Base-by-base conservation (phyloP, 2,113 vertebrate genomes). In the Pachyramphus minor region DNA sequence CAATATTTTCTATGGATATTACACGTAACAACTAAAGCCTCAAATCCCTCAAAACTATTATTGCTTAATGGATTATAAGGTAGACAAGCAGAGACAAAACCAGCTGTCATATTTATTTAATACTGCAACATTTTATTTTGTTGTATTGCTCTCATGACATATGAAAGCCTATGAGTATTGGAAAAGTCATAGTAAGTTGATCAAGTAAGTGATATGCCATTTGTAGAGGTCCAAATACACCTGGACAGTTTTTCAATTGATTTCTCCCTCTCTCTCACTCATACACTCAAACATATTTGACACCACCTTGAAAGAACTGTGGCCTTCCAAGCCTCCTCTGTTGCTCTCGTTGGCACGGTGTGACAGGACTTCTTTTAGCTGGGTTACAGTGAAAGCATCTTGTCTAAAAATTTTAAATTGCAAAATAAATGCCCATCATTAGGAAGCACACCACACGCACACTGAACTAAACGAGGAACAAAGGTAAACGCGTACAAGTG, bases 291-390 rank as follows among this genome's bases (percentile, higher is more conserved):
- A 73, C 2, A 14, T 62, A 71, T 50, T 20, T 71, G 42, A 60
- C 28, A 75, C 1, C 37, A 78, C 9, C 6, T 27, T 41, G 31
- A 75, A 79, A 88, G 33, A 75, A 45, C 8, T 58, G 13, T 39
- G 35, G 33, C 69, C 25, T 89, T 73, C 73, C 68, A 72, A 80
- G 45, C 56, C 15, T 66, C 24, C 45, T 55, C 35, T n/a, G 9
- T 1, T 72, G 42, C 14, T 55, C 58, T 35, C 0, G 0, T 23
- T 15, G 41, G 67, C 35, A 50, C 8, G 18, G 41, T 66, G 21
- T 45, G 67, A 55, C 24, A 23, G 12, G 25, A 42, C 23, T 33
- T 76, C 20, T 86, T 45, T 53, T 30, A 83, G 39, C 2, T 55
- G 22, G 28, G 7, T 76, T 73, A 59, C 14, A 30, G 15, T 16